Evolutionary conservation across 1,140 invertebrate species (phyloP), one percentile per base, ranked within the genome.

Genomic region (Leucophenga varia): DNA sequence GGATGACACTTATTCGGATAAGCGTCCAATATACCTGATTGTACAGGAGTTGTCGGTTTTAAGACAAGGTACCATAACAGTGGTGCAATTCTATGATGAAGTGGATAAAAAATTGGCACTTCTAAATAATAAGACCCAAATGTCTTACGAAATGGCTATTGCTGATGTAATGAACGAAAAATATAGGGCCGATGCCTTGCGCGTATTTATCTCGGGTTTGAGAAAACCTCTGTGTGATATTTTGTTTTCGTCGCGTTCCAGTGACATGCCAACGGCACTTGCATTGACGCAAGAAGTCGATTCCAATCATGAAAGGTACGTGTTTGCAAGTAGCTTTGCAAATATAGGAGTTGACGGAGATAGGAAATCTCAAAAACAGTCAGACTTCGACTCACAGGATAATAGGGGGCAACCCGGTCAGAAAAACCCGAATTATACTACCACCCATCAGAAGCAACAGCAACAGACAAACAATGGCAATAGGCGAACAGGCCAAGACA

Each of bases 271-370:
- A 16, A 41, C 49, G 4, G 54, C 51, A 6, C 35, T 57, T 17
- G 51, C 49, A 14, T n/a, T 48, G 8, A 48, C 54, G 5, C 51
- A 60, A 39, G 54, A 57, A 30, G 25, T 54, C 5, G 45, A 59
- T 14, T 32, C 42, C 17, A 56, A 56, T 14, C 48, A 59, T 22
- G 38, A 55, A 28, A 17, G 49, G 14, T 52, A 47, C 10, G 5
- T 21, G 8, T 58, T 58, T 32, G 56, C 49, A 20, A 49, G 14
- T 9, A 52, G 35, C 19, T 55, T n/a, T n/a, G n/a, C n/a, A n/a
- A n/a, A n/a, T n/a, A n/a, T n/a, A n/a, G n/a, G n/a, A n/a, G n/a
- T n/a, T n/a, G n/a, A n/a, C n/a, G n/a, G n/a, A n/a, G n/a, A n/a
- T n/a, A n/a, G n/a, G n/a, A n/a, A n/a, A n/a, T n/a, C n/a, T n/a